phyloP scores from a whole-genome alignment of 2,797 vertebrate species.

The Odontamblyopus lacepedii region DNA sequence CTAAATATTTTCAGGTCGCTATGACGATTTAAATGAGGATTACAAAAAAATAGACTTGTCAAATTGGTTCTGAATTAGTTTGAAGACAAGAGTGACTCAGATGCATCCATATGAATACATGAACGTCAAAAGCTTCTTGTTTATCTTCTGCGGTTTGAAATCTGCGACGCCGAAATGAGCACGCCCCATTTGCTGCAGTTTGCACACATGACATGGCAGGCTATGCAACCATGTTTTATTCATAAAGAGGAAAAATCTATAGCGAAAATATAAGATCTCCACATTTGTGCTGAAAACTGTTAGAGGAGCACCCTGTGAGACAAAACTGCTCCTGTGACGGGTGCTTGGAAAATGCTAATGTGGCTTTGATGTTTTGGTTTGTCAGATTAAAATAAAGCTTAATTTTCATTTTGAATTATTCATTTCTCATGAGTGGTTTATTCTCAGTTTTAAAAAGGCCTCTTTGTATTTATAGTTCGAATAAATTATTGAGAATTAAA shows the following conservation, averaged over 20 bases:
- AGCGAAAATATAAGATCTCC: not conserved
- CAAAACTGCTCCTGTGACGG: slow-evolving; percentile 8
- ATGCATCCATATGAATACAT: not conserved
- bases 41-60: not conserved
- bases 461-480: slow-evolving; percentile 13
- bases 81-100: not conserved
- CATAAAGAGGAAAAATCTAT: not conserved
- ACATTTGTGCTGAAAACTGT: slow-evolving; percentile 16
- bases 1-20: not conserved
- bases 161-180: no score
- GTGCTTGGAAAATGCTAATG: slow-evolving; percentile 45
- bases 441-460: slow-evolving; percentile 22
- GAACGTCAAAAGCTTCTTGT: no score
- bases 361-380: slow-evolving; percentile 34
- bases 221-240: slow-evolving; percentile 1
- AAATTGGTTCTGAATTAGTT: not conserved
- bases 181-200: not conserved
- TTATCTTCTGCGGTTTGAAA: no score
- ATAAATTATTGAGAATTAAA: slow-evolving; percentile 19
- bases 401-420: slow-evolving; percentile 58
- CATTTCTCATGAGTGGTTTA: slow-evolving; percentile 45
- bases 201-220: not conserved
- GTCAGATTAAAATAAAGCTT: slow-evolving; percentile 34
- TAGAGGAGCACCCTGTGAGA: slow-evolving; percentile 6
- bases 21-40: not conserved